phyloP scores from a whole-genome alignment of 2,113 vertebrate genomes.

The Cynoglossus semilaevis region DNA sequence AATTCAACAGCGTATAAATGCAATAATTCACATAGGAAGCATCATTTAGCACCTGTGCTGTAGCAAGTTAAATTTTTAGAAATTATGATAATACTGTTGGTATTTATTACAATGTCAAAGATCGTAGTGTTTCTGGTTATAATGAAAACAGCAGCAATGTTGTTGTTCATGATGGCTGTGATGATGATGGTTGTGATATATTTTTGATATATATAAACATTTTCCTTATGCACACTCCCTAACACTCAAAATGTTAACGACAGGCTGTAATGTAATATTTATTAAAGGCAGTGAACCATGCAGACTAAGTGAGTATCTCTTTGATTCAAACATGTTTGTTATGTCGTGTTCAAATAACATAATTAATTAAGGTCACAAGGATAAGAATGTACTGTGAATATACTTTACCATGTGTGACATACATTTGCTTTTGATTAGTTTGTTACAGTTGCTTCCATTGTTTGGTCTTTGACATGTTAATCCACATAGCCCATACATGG shows the following conservation, averaged over 20 bases:
- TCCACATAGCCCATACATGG: too few relatives aligned
- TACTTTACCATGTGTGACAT: too few relatives aligned
- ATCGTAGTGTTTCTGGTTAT: conserved; percentile 21
- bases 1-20: conserved; percentile 83
- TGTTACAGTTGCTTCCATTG: too few relatives aligned
- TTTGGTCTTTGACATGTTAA: too few relatives aligned
- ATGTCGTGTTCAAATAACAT: too few relatives aligned
- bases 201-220: conserved; percentile 42
- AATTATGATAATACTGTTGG: conserved; percentile 33
- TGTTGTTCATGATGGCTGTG: conserved; percentile 46
- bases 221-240: conserved; percentile 49
- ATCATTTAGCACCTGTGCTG: conserved; percentile 73
- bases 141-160: conserved; percentile 37
- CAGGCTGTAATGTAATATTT: conserved; percentile 55
- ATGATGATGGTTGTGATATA: conserved; percentile 59
- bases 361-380: too few relatives aligned
- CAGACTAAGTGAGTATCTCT: conserved; percentile 33
- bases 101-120: conserved; percentile 47
- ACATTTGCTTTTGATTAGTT: too few relatives aligned
- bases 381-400: too few relatives aligned
- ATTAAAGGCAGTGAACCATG: conserved; percentile 73
- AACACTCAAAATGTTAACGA: conserved; percentile 55
- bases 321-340: too few relatives aligned
- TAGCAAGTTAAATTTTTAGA: conserved; percentile 65
- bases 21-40: conserved; percentile 81